Evolutionary conservation across 2,113 vertebrate genomes (phyloP).

Genomic region (Benitochromis conjunctus): DNA sequence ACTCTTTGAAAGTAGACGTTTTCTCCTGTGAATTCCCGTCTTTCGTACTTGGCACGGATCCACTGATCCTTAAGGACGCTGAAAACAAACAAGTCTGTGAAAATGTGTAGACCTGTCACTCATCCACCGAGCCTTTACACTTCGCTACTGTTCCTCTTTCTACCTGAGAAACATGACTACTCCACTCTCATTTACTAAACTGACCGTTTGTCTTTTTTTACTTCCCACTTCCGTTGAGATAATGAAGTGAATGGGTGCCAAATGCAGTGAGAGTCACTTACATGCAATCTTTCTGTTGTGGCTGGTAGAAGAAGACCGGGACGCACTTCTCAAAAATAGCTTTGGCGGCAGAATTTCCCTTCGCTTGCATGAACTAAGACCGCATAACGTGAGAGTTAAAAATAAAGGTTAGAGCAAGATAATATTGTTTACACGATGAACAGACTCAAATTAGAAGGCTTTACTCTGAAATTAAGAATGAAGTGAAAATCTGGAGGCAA

Average conservation of each 20-base stretch:
- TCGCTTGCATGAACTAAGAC: constrained; percentile 83
- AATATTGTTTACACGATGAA: neutral
- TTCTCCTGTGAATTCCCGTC: constrained; percentile 82
- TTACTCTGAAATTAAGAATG: neutral
- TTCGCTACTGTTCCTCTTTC: constrained; percentile 2
- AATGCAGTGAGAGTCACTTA: constrained; percentile 67
- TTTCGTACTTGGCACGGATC: constrained; percentile 93
- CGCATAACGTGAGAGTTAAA: neutral
- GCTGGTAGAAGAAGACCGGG: constrained; percentile 84
- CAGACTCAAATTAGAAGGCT: neutral
- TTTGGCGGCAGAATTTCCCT: constrained; percentile 79
- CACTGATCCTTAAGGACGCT: constrained; percentile 90
- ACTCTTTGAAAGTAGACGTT: constrained; percentile 39
- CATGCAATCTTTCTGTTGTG: constrained; percentile 80
- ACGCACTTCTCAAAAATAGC: constrained; percentile 81
- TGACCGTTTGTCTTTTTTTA: neutral
- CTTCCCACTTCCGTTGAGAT: neutral
- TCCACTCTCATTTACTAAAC: neutral
- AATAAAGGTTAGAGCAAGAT: neutral
- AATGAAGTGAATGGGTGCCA: neutral
- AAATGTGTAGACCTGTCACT: neutral
- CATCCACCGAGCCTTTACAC: neutral
- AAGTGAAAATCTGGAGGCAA: neutral
- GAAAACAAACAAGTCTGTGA: neutral
- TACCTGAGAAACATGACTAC: neutral